Base-by-base conservation (phyloP, 2,888 invertebrate genomes). In the Bellardia pandia region DNA sequence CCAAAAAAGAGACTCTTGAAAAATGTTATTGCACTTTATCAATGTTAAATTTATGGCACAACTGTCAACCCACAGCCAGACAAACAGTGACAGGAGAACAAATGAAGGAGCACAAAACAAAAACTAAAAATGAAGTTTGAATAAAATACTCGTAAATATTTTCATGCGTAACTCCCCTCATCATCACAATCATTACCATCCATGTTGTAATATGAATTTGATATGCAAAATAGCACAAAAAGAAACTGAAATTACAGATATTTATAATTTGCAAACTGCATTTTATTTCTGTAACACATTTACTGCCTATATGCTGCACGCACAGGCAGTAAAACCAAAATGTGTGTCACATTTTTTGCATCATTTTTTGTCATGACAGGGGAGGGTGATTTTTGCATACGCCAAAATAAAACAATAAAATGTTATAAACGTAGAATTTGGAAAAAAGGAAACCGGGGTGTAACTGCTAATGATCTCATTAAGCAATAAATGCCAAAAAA, bases 391-490 rank as follows among this genome's bases (percentile, higher is more conserved):
- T 76, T 68, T 69, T 76, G 82, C 58, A 56, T 56, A 72, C 23
- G 37, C 62, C 11, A 78, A 60, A 69, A 56, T 60, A 8, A 33
- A 13, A 40, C 4, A 71, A 30, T 7, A 69, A 37, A 72, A 30
- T 45, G 40, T 42, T 62, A 14, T n/a, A 0, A 45, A 48, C 40
- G 42, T 33, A 16, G 9, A 45, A 23, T 64, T 51, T 30, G 69
- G 9, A 40, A 45, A 33, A 68, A 30, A 60, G 14, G 23, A 81
- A 75, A 40, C 16, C 37, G 64, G 89, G 80, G 78, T 77, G 87
- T 78, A 84, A 53, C 77, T 83, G 85, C 88, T 89, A 89, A 89
- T 89, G 88, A 89, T 89, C 89, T 90, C 90, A 91, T 91, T 91
- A 90, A 90, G 89, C 85, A 89, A 85, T 84, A 89, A 86, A 80